A percentile compares a stretch with the other conserved stretches of the same genome.
phyloP scores from a whole-genome alignment of 1,140 invertebrate species.

The Goniozus legneri region DNA sequence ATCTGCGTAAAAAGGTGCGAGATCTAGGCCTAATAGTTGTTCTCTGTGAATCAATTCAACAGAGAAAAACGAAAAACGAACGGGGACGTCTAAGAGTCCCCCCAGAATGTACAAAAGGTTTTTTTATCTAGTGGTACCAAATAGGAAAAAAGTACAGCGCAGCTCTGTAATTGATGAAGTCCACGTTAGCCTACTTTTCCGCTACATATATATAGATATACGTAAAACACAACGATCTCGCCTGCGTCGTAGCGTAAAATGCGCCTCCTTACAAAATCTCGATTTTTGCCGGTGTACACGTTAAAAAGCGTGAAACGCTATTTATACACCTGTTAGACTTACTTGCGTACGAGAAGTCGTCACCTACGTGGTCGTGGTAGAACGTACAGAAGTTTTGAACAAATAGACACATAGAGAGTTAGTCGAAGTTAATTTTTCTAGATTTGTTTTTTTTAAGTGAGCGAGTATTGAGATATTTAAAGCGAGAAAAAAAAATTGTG shows the following conservation, averaged over 20 bases:
- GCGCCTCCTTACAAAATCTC: constrained; percentile 11
- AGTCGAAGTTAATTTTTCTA: constrained; percentile 33
- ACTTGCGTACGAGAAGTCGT: constrained; percentile 53
- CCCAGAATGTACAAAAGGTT: too few relatives aligned
- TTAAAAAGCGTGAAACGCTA: constrained; percentile 4
- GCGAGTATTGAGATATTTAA: not conserved
- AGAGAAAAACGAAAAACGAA: too few relatives aligned
- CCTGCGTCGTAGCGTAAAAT: constrained; percentile 5
- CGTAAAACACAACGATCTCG: constrained; percentile 4
- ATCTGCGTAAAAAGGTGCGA: too few relatives aligned
- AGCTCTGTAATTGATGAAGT: constrained; percentile 33
- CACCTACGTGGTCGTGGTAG: constrained; percentile 50
- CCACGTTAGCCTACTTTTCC: constrained; percentile 27
- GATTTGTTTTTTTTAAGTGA: constrained; percentile 12
- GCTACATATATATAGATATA: too few relatives aligned
- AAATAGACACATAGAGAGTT: constrained; percentile 51
- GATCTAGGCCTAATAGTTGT: too few relatives aligned
- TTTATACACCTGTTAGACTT: constrained; percentile 36
- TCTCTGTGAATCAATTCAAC: too few relatives aligned
- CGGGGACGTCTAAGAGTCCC: too few relatives aligned
- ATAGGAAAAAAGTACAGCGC: constrained; percentile 24
- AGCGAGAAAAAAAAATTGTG: too few relatives aligned
- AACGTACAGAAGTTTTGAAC: constrained; percentile 46
- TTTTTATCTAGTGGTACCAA: constrained; percentile 8
- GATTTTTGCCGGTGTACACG: constrained; percentile 10